Evolutionary conservation across 2,113 vertebrate species (phyloP).

Genomic region (Todiramphus saurophagus): DNA sequence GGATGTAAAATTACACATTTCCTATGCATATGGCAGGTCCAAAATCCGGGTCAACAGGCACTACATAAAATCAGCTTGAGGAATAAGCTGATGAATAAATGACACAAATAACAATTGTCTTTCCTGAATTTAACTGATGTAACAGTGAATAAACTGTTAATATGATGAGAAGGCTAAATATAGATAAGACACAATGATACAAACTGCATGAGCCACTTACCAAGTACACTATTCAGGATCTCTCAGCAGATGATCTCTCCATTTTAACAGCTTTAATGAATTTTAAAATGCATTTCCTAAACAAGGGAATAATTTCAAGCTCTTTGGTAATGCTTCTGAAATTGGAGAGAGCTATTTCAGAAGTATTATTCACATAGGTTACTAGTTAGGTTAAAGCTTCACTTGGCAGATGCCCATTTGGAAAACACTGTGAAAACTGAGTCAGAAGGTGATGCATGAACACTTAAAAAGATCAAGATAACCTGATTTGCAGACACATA

Average conservation of each 20-base stretch:
- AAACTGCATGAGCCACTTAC: not conserved
- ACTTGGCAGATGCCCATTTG: not conserved
- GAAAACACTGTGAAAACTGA: not conserved
- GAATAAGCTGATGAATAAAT: not conserved
- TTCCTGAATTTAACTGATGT: not conserved
- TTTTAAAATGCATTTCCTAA: conserved; percentile 5
- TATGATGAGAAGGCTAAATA: not conserved
- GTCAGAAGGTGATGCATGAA: conserved; percentile 21
- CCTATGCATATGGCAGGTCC: not conserved
- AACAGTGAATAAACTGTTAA: not conserved
- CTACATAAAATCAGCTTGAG: not conserved
- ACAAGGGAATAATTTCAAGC: not conserved
- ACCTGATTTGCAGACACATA: not conserved
- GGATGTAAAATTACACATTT: not conserved
- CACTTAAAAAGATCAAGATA: conserved; percentile 14
- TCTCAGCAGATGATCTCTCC: not conserved
- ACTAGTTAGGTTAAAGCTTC: not conserved
- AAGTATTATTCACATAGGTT: not conserved
- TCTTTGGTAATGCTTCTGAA: conserved; percentile 1
- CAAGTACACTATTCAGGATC: not conserved
- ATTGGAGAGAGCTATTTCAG: not conserved
- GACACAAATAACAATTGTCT: not conserved
- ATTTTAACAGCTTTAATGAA: not conserved
- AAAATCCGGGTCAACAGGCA: not conserved
- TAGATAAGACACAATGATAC: not conserved